Evolutionary conservation across 2,113 vertebrate genomes (phyloP), one percentile per base, ranked within the genome.

Genomic region (Chionodraco myersi): DNA sequence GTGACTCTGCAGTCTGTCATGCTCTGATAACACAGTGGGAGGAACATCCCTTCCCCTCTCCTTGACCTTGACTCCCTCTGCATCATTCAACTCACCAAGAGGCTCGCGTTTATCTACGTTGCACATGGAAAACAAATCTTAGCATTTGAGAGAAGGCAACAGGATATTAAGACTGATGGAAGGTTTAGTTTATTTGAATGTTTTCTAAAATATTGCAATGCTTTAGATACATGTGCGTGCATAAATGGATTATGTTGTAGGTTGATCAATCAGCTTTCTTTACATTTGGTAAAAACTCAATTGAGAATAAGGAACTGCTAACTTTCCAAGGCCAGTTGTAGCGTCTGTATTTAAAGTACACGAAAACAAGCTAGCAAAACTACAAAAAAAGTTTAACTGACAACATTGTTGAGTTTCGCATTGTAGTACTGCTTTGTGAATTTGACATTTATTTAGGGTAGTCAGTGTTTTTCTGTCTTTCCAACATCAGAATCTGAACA

Each of bases 1-100:
- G 84, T 72, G 80, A 87, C 84, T 86, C 67, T 0, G 64, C 89
- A 90, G 91, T 89, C 92, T 92, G 92, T 89, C 86, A 72, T 77
- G 79, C 64, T 75, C 73, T 80, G 79, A 91, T 92, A 88, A 86
- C 87, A 62, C 89, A 86, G 88, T 69, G 75, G 86, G 91, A 72
- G 74, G 69, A 88, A 80, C 89, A 79, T 87, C 86, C 86, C 79
- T 36, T 52, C 71, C 74, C 63, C 62, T 83, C 73, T 82, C 71
- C 79, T 80, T 89, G 88, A 92, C 92, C 91, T 92, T 91, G 82
- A 70, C 85, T 79, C 61, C 73, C 68, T 36, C 48, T 44, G 51
- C 69, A 89, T 91, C 74, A 30, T 62, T 84, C 73, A 82, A 71
- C 80, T 56, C 73, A 60, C 79, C 72, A 2, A 63, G 77, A 75